phyloP scores from a whole-genome alignment of 1,140 invertebrate genomes.

The Conopomorpha cramerella region DNA sequence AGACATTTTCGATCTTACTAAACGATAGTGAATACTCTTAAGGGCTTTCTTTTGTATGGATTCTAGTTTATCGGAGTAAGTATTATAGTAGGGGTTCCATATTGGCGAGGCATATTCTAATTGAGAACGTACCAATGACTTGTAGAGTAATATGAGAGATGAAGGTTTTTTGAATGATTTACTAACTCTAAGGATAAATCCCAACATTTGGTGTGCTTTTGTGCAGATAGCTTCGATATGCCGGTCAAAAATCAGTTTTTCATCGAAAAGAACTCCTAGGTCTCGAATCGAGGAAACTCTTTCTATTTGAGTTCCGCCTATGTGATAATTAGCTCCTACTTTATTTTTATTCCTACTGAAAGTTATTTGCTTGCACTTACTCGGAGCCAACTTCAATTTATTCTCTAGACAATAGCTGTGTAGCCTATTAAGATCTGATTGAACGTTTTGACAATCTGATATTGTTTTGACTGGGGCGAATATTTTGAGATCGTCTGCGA shows the following conservation, averaged over 20 bases:
- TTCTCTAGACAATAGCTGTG: not conserved
- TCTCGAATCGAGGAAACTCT: not conserved
- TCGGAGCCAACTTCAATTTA: not conserved
- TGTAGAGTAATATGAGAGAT: not conserved
- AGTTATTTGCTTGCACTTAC: not conserved
- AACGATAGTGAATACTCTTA: no score
- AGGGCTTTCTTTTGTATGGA: no score
- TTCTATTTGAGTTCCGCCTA: not conserved
- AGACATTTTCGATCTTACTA: no score
- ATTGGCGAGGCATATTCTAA: slow-evolving; percentile 3
- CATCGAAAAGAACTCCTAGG: not conserved
- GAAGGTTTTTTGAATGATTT: not conserved
- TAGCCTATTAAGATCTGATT: not conserved
- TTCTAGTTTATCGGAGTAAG: no score
- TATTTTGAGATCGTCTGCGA: not conserved
- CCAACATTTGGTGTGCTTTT: not conserved
- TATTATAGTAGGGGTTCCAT: no score
- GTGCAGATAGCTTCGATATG: not conserved
- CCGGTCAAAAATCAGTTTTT: not conserved
- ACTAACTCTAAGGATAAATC: not conserved
- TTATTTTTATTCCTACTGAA: not conserved
- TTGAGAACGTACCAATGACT: not conserved
- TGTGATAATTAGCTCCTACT: not conserved
- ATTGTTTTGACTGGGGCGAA: not conserved
- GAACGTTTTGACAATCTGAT: not conserved